Base-by-base conservation (phyloP, 2,113 vertebrate species). In the Aptenodytes patagonicus region DNA sequence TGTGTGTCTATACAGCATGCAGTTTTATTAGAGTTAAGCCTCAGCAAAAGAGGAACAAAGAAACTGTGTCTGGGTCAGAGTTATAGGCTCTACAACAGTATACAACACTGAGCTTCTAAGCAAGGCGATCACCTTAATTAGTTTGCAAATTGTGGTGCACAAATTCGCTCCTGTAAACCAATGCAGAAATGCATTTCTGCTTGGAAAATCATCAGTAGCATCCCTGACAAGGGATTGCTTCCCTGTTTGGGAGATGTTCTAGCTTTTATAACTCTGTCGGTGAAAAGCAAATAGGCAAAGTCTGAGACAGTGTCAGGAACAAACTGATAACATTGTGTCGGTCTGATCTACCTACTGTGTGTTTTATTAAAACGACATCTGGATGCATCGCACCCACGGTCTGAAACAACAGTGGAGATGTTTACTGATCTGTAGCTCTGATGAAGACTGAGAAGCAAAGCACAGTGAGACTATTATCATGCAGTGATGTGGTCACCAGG, bases 321-420 rank as follows among this genome's bases (percentile, higher is more conserved):
- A 61, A 58, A 69, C 4, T 18, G 17, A 11, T 16, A 12, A 5
- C 1, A 19, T 57, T 11, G 3, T 62, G 6, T 38, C 2, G 0
- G 7, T 46, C 49, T 81, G 72, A 7, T 13, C 9, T 55, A 34
- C 25, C 9, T 26, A 13, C 26, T 21, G 11, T 8, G 17, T 25
- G 9, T 28, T 78, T 75, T 40, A 42, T 55, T 47, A 71, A 47
- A 57, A 85, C 5, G 6, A 19, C 17, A 28, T 26, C 60, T 82
- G 46, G 52, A 19, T 34, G 25, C 17, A 75, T 32, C 57, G 31
- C 40, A 76, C 42, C 5, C 4, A 1, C 19, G 4, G 4, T 62
- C 42, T 69, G 17, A 71, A 77, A 60, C 20, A 69, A 4, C 11
- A 6, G 0, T 10, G n/a, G 12, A 52, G 49, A 12, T 25, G 4